phyloP scores from a whole-genome alignment of 1,140 invertebrate genomes.

The Leptestheria dahalacensis region DNA sequence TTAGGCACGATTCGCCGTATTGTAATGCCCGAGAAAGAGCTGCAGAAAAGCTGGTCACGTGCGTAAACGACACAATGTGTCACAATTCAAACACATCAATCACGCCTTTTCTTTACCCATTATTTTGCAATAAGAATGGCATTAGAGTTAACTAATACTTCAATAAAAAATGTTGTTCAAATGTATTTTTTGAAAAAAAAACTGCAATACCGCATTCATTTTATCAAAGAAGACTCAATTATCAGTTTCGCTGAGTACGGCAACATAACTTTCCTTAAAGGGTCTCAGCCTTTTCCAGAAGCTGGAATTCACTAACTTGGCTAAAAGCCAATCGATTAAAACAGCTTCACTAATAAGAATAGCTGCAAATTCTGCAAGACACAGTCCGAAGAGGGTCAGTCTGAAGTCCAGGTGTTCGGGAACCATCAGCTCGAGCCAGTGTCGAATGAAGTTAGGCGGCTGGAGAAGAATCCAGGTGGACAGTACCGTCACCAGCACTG shows the following conservation, averaged over 20 bases:
- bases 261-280: background rate
- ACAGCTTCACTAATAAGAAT: background rate
- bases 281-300: background rate
- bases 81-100: too few relatives aligned
- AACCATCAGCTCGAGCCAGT: slow-evolving; percentile 44
- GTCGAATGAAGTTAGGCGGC: slow-evolving; percentile 44
- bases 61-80: too few relatives aligned
- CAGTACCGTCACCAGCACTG: slow-evolving; percentile 43
- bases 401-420: slow-evolving; percentile 47
- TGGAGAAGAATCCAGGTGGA: slow-evolving; percentile 51
- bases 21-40: too few relatives aligned
- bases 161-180: too few relatives aligned
- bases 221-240: background rate
- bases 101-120: too few relatives aligned
- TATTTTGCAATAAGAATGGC: too few relatives aligned
- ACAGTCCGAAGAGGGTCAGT: slow-evolving; percentile 35
- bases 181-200: too few relatives aligned
- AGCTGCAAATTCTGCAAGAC: background rate
- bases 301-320: background rate
- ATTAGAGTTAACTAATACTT: too few relatives aligned
- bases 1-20: too few relatives aligned
- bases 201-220: too few relatives aligned
- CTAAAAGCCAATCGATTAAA: background rate
- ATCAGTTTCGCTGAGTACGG: background rate
- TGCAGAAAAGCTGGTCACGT: too few relatives aligned